These are phyloP conservation scores for Hedychridium roseum DNA, from an alignment of 2,888 invertebrate species.

Conservation along the genomic window DNA sequence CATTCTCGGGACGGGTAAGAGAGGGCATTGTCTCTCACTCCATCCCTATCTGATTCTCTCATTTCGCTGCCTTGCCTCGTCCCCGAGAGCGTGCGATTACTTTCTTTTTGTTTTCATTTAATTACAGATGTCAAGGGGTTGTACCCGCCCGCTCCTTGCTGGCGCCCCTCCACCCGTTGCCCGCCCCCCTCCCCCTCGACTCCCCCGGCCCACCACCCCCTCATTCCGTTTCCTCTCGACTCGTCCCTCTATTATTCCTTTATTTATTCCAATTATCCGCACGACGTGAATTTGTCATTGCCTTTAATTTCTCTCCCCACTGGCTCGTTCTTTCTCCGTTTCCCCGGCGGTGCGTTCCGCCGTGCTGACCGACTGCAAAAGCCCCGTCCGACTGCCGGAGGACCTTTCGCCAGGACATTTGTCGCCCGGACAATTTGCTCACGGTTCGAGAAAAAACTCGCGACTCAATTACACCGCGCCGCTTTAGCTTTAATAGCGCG, in stretches of 20 bases:
- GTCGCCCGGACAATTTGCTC: conserved; percentile 28
- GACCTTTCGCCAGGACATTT: conserved; percentile 21
- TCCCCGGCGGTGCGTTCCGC: too few relatives aligned
- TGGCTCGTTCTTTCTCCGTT: conserved; percentile 14
- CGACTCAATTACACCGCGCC: conserved; percentile 23
- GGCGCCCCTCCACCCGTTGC: conserved; percentile 29
- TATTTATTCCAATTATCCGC: conserved; percentile 63
- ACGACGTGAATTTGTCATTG: conserved; percentile 63
- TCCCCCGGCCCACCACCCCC: conserved; percentile 18
- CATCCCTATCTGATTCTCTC: conserved; percentile 60
- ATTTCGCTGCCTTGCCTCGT: conserved; percentile 58
- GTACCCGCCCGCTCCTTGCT: conserved; percentile 41
- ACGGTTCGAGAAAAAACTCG: conserved; percentile 21
- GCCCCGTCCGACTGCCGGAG: not conserved
- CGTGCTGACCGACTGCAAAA: too few relatives aligned
- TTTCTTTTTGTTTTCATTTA: conserved; percentile 64
- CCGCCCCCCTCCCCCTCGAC: conserved; percentile 2
- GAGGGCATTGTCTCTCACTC: conserved; percentile 54
- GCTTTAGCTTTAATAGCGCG: conserved; percentile 15
- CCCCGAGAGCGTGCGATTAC: conserved; percentile 59
- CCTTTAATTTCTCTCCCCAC: conserved; percentile 56
- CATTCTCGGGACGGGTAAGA: conserved; percentile 53
- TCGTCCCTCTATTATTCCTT: conserved; percentile 60
- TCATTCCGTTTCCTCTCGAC: conserved; percentile 32
- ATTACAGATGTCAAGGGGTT: conserved; percentile 64